Conservation (phyloP, 2,888 invertebrate genomes). For the Pocota personata region DNA sequence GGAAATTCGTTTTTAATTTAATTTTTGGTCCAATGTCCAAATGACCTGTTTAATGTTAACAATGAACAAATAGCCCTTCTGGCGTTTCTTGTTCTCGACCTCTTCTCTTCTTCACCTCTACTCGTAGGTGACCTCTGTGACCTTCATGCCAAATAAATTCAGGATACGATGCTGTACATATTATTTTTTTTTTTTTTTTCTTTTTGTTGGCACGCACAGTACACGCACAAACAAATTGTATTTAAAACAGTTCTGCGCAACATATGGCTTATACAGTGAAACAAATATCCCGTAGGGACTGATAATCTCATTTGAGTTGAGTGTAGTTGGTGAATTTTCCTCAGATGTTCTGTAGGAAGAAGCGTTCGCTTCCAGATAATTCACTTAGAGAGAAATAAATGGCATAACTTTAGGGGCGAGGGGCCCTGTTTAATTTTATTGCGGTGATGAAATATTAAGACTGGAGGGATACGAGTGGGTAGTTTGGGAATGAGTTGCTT, state of each 20-base stretch:
- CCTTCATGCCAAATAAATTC: neutral
- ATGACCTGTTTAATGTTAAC: neutral
- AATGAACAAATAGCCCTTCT: neutral
- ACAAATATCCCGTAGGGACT: neutral
- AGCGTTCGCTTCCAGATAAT: slow-evolving; percentile 18
- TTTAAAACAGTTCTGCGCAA: neutral
- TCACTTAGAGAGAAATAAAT: slow-evolving; percentile 18
- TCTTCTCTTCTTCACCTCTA: neutral
- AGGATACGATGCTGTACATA: neutral
- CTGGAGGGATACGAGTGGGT: too few relatives aligned
- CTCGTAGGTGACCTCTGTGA: neutral
- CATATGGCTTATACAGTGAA: neutral
- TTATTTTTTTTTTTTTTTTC: neutral
- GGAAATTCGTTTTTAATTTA: neutral
- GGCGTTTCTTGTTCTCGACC: neutral
- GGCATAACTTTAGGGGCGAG: neutral
- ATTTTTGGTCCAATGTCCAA: neutral
- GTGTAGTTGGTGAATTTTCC: slow-evolving; percentile 11
- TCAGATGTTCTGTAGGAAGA: neutral
- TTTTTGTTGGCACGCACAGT: neutral
- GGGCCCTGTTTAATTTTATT: neutral
- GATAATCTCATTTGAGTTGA: slow-evolving; percentile 25
- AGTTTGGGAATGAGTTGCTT: too few relatives aligned
- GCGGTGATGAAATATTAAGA: neutral
- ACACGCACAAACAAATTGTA: neutral